Percentiles rank a stretch among this genome's conserved stretches.
Evolutionary conservation across 2,888 invertebrate species (phyloP).

Genomic region (Saturnia japonica): DNA sequence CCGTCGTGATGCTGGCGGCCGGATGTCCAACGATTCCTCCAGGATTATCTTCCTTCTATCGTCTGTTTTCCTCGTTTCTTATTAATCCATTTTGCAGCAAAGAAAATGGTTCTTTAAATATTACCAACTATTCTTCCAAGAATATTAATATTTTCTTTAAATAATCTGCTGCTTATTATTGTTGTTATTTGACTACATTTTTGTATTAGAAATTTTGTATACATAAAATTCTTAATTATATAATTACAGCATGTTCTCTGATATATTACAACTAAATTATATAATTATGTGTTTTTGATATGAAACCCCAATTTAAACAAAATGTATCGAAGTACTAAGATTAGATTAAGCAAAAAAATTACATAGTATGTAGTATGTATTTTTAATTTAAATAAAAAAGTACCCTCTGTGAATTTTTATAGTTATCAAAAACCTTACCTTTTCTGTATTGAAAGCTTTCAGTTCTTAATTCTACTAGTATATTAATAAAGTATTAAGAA

Average conservation of each 20-base stretch:
- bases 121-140: neutral
- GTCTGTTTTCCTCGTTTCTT: constrained; percentile 57
- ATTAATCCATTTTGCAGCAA: constrained; percentile 39
- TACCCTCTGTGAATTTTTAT: too few species aligned
- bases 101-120: neutral
- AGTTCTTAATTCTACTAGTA: too few species aligned
- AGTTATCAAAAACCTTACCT: too few species aligned
- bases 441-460: too few species aligned
- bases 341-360: neutral
- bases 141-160: neutral
- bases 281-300: neutral
- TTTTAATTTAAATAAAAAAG: too few species aligned
- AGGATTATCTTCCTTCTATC: constrained; percentile 61
- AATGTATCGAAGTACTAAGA: neutral
- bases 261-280: neutral
- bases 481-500: too few species aligned
- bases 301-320: neutral
- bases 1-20: constrained; percentile 51
- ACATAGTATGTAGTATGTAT: neutral
- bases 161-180: neutral
- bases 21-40: constrained; percentile 64
- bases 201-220: neutral
- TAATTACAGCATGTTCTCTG: neutral
- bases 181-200: neutral
- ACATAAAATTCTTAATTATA: neutral